Conservation (phyloP, 2,888 invertebrate genomes). For the Dascillus cervinus region DNA sequence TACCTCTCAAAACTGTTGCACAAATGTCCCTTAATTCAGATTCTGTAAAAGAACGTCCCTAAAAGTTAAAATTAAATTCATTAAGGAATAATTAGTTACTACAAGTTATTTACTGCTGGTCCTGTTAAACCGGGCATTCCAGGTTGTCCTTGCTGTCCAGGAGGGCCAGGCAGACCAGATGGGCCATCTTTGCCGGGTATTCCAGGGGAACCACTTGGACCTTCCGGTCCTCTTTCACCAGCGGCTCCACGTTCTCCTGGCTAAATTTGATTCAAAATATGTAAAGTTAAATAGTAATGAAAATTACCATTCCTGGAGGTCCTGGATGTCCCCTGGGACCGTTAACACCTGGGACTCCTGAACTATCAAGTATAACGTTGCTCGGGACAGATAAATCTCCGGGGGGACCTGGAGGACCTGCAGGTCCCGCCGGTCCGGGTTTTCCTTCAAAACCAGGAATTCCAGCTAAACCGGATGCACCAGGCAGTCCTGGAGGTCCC, state of each 20-base stretch:
- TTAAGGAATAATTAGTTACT: background rate
- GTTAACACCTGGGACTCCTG: slow-evolving; percentile 38
- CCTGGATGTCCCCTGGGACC: slow-evolving; percentile 52
- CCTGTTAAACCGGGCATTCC: slow-evolving; percentile 56
- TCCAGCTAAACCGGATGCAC: slow-evolving; percentile 37
- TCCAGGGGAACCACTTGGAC: slow-evolving; percentile 51
- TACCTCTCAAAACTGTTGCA: slow-evolving; percentile 70
- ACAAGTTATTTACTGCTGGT: slow-evolving; percentile 41
- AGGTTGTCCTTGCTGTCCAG: slow-evolving; percentile 52
- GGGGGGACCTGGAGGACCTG: slow-evolving; percentile 43
- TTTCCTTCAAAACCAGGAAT: slow-evolving; percentile 28
- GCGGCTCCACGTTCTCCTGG: slow-evolving; percentile 51
- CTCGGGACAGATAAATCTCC: slow-evolving; percentile 32
- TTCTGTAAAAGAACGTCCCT: slow-evolving; percentile 61
- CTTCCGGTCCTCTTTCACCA: slow-evolving; percentile 50
- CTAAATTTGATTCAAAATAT: slow-evolving; percentile 29
- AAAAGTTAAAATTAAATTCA: slow-evolving; percentile 25
- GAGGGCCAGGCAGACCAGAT: slow-evolving; percentile 50
- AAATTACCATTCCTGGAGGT: slow-evolving; percentile 44
- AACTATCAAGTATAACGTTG: slow-evolving; percentile 24
- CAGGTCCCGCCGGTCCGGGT: slow-evolving; percentile 33
- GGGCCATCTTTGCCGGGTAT: slow-evolving; percentile 50
- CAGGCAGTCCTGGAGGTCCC: slow-evolving; percentile 43
- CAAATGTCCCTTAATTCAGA: slow-evolving; percentile 75
- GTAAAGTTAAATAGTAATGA: slow-evolving; percentile 2